Conservation (phyloP, 2,113 vertebrate species). For the Pseudonaja textilis region DNA sequence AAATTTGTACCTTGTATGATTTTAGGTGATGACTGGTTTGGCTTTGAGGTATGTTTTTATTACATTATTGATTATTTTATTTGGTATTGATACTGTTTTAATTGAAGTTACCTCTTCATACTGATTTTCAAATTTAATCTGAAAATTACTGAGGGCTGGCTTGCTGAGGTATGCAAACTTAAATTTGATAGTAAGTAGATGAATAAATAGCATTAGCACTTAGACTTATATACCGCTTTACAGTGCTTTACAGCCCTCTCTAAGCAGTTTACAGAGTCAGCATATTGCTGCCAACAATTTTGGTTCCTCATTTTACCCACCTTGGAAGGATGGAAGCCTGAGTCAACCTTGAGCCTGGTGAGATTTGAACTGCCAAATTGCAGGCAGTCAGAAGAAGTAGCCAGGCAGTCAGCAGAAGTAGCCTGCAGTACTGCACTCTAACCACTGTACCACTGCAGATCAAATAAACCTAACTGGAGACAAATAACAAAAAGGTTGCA, state of each 20-base stretch:
- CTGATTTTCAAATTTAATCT: background rate
- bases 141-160: background rate
- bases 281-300: too few species aligned
- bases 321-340: too few species aligned
- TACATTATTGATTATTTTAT: background rate
- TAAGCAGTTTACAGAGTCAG: too few species aligned
- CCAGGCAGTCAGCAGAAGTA: too few species aligned
- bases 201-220: background rate
- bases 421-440: too few species aligned
- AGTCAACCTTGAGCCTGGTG: too few species aligned
- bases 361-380: too few species aligned
- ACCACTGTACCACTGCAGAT: too few species aligned
- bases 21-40: background rate
- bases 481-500: background rate
- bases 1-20: background rate
- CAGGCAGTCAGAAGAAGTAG: too few species aligned
- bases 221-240: too few species aligned
- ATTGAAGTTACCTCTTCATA: background rate
- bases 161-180: background rate
- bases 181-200: background rate
- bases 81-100: background rate
- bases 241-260: too few species aligned
- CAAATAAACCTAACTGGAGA: background rate
- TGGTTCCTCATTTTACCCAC: too few species aligned
- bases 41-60: background rate